phyloP scores from a whole-genome alignment of 37 sponge, comb jelly and placozoan species.

The Cladorhizidae sp. region DNA sequence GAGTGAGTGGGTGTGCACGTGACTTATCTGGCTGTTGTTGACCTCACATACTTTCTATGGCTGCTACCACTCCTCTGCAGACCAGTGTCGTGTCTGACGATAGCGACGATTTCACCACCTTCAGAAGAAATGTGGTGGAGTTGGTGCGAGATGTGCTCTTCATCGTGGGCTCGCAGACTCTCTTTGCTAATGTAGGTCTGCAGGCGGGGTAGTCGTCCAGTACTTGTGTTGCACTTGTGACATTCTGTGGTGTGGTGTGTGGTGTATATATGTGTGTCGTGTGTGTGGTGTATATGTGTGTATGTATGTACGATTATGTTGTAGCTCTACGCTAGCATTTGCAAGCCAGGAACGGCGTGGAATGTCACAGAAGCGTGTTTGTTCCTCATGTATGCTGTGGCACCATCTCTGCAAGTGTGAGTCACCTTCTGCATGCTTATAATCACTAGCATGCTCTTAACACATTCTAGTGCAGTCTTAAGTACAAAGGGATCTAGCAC shows the following conservation, averaged over 20 bases:
- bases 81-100: constrained; percentile 37
- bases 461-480: neutral
- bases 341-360: constrained; percentile 67
- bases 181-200: constrained; percentile 31
- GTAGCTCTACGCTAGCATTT: constrained; percentile 49
- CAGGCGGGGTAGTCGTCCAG: neutral
- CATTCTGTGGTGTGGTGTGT: neutral
- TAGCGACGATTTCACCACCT: constrained; percentile 62
- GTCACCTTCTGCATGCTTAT: constrained; percentile 2
- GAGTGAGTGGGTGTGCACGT: neutral
- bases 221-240: neutral
- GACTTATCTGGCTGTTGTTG: too few relatives aligned
- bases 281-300: neutral
- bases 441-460: neutral
- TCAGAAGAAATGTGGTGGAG: constrained; percentile 60
- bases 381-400: constrained; percentile 78
- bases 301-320: too few relatives aligned
- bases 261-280: too few relatives aligned
- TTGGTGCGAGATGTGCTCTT: constrained; percentile 76
- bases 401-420: constrained; percentile 58
- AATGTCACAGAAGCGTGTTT: constrained; percentile 71
- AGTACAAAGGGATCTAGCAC: too few relatives aligned
- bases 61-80: constrained; percentile 35
- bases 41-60: neutral
- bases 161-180: constrained; percentile 59